A percentile compares a stretch with the other conserved stretches of the same genome.
Conservation (phyloP, 2,797 vertebrate genomes). For the Microctenopoma steveboyesi region DNA sequence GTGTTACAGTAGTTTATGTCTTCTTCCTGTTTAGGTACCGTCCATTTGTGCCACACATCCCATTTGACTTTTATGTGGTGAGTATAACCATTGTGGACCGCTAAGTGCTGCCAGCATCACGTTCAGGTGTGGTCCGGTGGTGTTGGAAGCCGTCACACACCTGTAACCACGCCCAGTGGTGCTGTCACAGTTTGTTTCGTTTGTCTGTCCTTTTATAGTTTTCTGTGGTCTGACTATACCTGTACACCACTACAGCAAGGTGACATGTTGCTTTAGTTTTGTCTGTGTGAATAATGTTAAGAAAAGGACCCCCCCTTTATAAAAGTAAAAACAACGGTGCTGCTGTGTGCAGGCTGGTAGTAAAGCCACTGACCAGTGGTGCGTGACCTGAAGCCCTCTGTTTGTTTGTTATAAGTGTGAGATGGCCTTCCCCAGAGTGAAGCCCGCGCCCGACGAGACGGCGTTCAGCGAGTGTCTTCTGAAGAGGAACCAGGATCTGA, state of each 20-base stretch:
- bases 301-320: too few relatives aligned
- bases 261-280: not conserved
- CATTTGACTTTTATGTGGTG: conserved; percentile 97
- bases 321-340: not conserved
- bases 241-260: too few relatives aligned
- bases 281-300: not conserved
- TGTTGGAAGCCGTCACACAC: not conserved
- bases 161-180: not conserved
- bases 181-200: too few relatives aligned
- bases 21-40: conserved; percentile 86
- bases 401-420: conserved; percentile 86
- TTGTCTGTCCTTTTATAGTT: too few relatives aligned
- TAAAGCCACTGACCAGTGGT: not conserved
- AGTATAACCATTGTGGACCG: conserved; percentile 69
- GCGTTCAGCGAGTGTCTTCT: conserved; percentile 92
- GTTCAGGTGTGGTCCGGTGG: not conserved
- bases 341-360: not conserved
- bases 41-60: conserved; percentile 97
- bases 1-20: not conserved
- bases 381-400: conserved; percentile 13
- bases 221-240: too few relatives aligned
- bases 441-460: conserved; percentile 91
- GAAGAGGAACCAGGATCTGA: conserved; percentile 96
- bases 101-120: not conserved
- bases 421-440: conserved; percentile 97